Conservation (phyloP, 2,888 invertebrate species). For the Polymixis flavicincta region DNA sequence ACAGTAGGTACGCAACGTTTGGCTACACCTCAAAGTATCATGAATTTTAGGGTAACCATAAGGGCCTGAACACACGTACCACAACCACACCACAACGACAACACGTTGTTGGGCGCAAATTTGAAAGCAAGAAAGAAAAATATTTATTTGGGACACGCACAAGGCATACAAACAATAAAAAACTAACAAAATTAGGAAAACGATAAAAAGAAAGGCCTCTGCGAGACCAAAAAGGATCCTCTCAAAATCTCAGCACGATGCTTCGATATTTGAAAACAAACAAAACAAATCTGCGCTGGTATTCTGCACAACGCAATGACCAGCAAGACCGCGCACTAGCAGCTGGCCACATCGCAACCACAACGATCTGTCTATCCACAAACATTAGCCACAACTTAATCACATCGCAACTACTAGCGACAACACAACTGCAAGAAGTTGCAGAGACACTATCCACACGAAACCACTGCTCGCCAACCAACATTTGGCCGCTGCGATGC, state of each 20-base stretch:
- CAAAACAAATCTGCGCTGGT: too few relatives aligned
- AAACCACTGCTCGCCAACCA: neutral
- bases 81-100: neutral
- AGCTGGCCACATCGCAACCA: neutral
- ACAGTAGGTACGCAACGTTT: conserved; percentile 7
- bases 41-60: conserved; percentile 44
- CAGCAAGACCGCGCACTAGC: neutral
- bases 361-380: neutral
- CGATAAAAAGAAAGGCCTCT: too few relatives aligned
- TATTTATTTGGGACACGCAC: too few relatives aligned
- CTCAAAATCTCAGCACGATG: too few relatives aligned
- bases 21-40: conserved; percentile 27
- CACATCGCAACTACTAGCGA: neutral
- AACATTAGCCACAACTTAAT: neutral
- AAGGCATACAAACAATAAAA: too few relatives aligned
- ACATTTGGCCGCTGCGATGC: neutral
- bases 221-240: too few relatives aligned
- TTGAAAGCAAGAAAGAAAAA: too few relatives aligned
- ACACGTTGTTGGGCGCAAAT: neutral
- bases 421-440: neutral
- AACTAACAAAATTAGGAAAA: too few relatives aligned
- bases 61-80: neutral
- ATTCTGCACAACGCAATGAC: too few relatives aligned
- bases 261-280: too few relatives aligned
- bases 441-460: neutral